Conservation (phyloP, 2,888 invertebrate genomes). For the Lamellibrachia columna region DNA sequence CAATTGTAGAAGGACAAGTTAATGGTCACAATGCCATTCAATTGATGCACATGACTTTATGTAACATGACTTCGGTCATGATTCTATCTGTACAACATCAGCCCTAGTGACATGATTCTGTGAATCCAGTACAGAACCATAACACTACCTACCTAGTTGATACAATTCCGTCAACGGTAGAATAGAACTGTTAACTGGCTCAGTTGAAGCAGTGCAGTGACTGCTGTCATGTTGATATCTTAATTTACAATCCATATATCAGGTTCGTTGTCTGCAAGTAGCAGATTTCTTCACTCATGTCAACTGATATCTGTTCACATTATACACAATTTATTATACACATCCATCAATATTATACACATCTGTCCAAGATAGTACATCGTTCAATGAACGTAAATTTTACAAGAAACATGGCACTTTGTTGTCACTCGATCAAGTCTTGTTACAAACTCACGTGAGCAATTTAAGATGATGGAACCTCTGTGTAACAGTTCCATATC, state of each 20-base stretch:
- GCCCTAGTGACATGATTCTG: not conserved
- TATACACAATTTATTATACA: constrained; percentile 12
- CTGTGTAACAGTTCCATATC: not conserved
- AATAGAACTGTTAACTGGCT: not conserved
- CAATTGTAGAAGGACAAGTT: not conserved
- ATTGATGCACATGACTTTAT: not conserved
- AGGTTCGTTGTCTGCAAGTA: not conserved
- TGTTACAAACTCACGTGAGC: not conserved
- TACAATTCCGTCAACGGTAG: not conserved
- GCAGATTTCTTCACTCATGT: not conserved
- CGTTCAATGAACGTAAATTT: not conserved
- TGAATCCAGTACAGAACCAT: not conserved
- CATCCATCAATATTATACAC: not conserved
- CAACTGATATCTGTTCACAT: not conserved
- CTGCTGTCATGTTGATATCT: not conserved
- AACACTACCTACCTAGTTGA: not conserved
- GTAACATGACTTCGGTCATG: too few relatives aligned
- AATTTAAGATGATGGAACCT: not conserved
- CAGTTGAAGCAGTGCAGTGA: not conserved
- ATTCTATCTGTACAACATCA: not conserved
- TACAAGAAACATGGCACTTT: constrained; percentile 16
- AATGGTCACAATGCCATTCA: not conserved
- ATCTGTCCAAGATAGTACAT: not conserved
- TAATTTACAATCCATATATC: not conserved
- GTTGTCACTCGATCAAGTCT: not conserved